These are phyloP conservation scores for Mercenaria mercenaria DNA, from an alignment of 1,140 invertebrate species.

Conservation along the genomic window DNA sequence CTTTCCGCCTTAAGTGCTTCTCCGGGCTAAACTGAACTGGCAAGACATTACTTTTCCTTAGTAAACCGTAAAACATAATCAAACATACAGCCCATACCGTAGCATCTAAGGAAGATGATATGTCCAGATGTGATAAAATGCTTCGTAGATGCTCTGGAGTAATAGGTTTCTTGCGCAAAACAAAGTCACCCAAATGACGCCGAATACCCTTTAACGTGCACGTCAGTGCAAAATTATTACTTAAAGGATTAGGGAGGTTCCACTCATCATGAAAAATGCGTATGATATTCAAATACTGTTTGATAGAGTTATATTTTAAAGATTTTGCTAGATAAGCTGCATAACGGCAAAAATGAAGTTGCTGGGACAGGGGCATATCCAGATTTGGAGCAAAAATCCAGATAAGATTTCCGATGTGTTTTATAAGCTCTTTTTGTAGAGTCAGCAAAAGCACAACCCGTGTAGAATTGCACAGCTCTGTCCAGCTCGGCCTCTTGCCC, in stretches of 20 bases:
- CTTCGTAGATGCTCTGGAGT: neutral
- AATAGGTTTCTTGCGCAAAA: neutral
- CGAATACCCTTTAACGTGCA: constrained; percentile 17
- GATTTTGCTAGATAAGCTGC: constrained; percentile 18
- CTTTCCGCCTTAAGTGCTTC: neutral
- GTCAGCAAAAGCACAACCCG: neutral
- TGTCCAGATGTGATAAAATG: neutral
- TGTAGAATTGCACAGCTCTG: neutral
- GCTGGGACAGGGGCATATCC: constrained; percentile 7
- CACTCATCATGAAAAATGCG: constrained; percentile 18
- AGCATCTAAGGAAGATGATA: neutral
- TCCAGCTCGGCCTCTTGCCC: neutral
- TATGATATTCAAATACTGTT: constrained; percentile 41
- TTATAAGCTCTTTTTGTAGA: neutral
- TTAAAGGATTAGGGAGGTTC: neutral
- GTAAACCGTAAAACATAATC: constrained; percentile 14
- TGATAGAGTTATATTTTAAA: constrained; percentile 42
- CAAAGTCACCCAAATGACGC: constrained; percentile 1
- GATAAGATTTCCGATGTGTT: neutral
- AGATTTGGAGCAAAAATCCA: neutral
- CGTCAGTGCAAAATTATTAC: constrained; percentile 2
- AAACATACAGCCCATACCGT: constrained; percentile 11
- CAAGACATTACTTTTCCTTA: constrained; percentile 32
- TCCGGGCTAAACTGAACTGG: neutral
- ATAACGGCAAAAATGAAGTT: constrained; percentile 11